Evolutionary conservation across 2,888 invertebrate genomes (phyloP).

Genomic region (Lingula anatina): DNA sequence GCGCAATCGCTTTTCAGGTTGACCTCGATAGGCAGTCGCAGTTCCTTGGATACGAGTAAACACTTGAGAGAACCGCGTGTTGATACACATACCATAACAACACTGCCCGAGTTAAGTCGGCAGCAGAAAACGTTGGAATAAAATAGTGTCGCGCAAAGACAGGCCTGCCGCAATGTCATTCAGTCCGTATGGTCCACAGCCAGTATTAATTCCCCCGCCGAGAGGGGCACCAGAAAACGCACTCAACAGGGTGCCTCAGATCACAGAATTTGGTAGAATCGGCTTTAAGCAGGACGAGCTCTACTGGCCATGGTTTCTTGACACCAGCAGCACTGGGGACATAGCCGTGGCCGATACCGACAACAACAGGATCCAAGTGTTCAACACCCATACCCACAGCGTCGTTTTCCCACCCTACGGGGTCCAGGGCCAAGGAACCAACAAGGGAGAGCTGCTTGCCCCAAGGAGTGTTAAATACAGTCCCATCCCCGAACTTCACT

Average conservation of each 20-base stretch:
- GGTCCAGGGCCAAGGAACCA: background rate
- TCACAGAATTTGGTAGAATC: background rate
- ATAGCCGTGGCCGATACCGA: slow-evolving; percentile 5
- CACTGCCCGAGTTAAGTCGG: too few relatives aligned
- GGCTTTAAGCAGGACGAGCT: slow-evolving; percentile 3
- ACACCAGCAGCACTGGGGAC: slow-evolving; percentile 3
- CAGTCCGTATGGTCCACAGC: too few relatives aligned
- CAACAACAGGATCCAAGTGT: slow-evolving; percentile 2
- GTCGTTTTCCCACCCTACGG: slow-evolving; percentile 3
- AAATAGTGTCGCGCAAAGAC: too few relatives aligned
- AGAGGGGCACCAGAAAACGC: too few relatives aligned
- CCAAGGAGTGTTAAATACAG: slow-evolving; percentile 4
- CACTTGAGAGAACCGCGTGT: too few relatives aligned
- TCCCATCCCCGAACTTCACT: slow-evolving; percentile 1
- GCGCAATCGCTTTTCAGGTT: too few relatives aligned
- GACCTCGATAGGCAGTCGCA: too few relatives aligned
- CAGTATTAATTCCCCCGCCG: too few relatives aligned
- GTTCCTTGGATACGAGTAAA: too few relatives aligned
- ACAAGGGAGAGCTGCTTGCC: background rate
- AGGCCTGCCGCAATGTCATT: too few relatives aligned
- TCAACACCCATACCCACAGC: background rate
- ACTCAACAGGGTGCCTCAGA: background rate
- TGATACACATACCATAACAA: too few relatives aligned
- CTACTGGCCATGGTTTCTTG: slow-evolving; percentile 4
- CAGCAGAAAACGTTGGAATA: too few relatives aligned